Conservation (phyloP, 2,113 vertebrate species). For the Pelvicachromis taeniatus region DNA sequence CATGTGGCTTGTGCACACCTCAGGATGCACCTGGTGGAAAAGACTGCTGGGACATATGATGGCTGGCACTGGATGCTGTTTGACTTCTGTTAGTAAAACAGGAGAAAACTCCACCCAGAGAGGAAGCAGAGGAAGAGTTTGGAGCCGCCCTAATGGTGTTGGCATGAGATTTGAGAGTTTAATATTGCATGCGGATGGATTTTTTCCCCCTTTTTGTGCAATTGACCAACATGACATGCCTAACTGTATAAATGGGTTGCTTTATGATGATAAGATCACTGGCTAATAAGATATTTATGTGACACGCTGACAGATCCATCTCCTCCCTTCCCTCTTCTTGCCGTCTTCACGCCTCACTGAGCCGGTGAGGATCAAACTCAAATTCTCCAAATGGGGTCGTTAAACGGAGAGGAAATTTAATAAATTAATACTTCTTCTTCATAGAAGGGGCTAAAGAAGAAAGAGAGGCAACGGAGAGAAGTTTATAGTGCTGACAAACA, state of each 20-base stretch:
- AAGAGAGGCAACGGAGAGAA: conserved; percentile 15
- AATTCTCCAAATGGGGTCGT: conserved; percentile 76
- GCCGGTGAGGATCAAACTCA: conserved; percentile 73
- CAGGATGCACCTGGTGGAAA: background rate
- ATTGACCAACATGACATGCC: conserved; percentile 82
- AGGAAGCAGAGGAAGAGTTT: conserved; percentile 40
- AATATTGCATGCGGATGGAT: conserved; percentile 75
- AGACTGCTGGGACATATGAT: background rate
- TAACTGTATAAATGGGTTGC: conserved; percentile 89
- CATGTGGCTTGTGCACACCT: background rate
- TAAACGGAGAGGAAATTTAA: conserved; percentile 76
- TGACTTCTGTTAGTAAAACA: background rate
- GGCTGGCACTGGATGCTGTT: background rate
- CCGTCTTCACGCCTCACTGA: conserved; percentile 66
- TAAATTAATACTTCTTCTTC: conserved; percentile 63
- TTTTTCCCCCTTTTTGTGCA: conserved; percentile 71
- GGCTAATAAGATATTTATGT: conserved; percentile 97
- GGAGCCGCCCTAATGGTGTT: conserved; percentile 69
- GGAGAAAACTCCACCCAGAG: background rate
- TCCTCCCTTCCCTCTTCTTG: conserved; percentile 54
- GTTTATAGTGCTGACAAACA: conserved; percentile 43
- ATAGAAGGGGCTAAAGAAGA: conserved; percentile 36
- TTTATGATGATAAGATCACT: conserved; percentile 93
- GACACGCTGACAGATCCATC: conserved; percentile 85
- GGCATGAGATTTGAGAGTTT: conserved; percentile 71